These are phyloP conservation scores for Eulacestoma nigropectus DNA, from an alignment of 2,113 vertebrate genomes.

Conservation along the genomic window DNA sequence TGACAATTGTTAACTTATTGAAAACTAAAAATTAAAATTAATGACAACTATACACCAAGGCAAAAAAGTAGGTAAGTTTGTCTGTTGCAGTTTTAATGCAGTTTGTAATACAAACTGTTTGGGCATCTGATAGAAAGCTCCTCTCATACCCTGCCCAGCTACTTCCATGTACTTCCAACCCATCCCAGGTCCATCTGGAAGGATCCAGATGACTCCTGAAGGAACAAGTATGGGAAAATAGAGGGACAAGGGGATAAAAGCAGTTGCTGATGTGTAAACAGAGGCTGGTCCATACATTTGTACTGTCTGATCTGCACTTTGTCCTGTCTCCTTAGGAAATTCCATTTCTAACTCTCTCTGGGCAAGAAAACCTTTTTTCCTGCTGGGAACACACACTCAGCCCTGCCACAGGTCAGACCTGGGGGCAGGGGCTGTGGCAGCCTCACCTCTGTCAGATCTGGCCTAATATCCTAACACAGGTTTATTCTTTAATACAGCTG, in stretches of 20 bases:
- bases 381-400: not conserved
- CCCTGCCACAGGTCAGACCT: accelerated
- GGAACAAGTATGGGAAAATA: not conserved
- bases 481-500: not conserved
- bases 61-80: not conserved
- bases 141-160: not conserved
- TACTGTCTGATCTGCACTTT: not conserved
- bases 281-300: not conserved
- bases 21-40: not conserved
- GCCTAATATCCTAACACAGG: not conserved
- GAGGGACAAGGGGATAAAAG: not conserved
- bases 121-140: not conserved
- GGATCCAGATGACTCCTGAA: not conserved
- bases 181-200: not conserved
- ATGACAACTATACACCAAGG: not conserved
- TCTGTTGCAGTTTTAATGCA: not conserved
- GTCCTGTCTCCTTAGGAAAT: not conserved
- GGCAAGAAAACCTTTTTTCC: not conserved
- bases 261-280: not conserved
- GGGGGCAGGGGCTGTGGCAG: not conserved
- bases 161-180: not conserved
- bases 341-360: not conserved
- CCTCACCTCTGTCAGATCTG: not conserved
- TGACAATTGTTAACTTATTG: not conserved
- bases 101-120: not conserved